Base-by-base conservation (phyloP, 2,888 invertebrate species). In the Orchesellides sinensis region DNA sequence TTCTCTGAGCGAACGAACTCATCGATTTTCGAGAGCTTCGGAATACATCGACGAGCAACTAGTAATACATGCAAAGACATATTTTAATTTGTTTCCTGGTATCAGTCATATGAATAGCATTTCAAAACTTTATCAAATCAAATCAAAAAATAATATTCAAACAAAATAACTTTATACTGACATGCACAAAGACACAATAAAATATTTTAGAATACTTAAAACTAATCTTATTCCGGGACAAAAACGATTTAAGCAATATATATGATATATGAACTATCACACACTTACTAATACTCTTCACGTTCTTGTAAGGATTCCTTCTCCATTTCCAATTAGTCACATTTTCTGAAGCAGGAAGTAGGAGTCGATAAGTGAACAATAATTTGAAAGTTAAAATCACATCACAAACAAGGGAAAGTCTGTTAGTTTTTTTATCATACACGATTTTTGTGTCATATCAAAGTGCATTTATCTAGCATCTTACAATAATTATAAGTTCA, bases 41-140 rank as follows among this genome's bases (percentile, higher is more conserved):
- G 93, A 80, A 93, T 89, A 87, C 93, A 93, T 78, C 93, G 90
- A 54, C 91, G 91, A 65, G 91, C 89, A 87, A 93, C 92, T 91
- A 91, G 80, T n/a, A n/a, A n/a, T n/a, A n/a, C n/a, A n/a, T n/a
- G n/a, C n/a, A n/a, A n/a, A n/a, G n/a, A n/a, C n/a, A 14, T 10
- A 8, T 40, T 40, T 5, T 40, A 8, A 40, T 5, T 40, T 40
- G 32, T 6, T 32, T 32, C 32, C 6, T 32, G 10, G 10, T 32
- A 10, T 32, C 32, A 32, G n/a, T n/a, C n/a, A n/a, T n/a, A n/a
- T n/a, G n/a, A n/a, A n/a, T n/a, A n/a, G n/a, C n/a, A n/a, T n/a
- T n/a, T n/a, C n/a, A n/a, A n/a, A n/a, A n/a, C n/a, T n/a, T n/a
- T n/a, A n/a, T n/a, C n/a, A n/a, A n/a, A n/a, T n/a, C n/a, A n/a